Evolutionary conservation across 2,888 invertebrate genomes (phyloP), one percentile per base, ranked within the genome.

Genomic region (Andricus curvator): DNA sequence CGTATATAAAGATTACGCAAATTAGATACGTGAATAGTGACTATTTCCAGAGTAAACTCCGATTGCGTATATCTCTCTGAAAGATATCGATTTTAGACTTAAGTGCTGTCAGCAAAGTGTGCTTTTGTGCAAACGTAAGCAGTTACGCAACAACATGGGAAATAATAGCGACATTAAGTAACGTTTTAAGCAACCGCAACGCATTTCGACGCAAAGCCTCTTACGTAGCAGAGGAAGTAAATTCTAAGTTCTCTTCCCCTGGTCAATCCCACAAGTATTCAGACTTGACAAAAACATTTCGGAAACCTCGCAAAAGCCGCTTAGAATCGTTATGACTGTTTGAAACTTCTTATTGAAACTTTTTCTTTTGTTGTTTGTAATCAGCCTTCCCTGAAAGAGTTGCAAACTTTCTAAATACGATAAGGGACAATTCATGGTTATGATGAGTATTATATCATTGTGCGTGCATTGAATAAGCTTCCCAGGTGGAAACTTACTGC

Each of bases 261-360:
- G 88, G 89, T 88, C 88, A 89, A 86, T 86, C 86, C 86, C 85
- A 83, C 85, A 84, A 87, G 86, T 87, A 86, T 86, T 88, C n/a
- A 64, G 13, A 64, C 15, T 56, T 74, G 74, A 74, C 37, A 74
- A 74, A 74, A 74, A 33, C 74, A 15, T 33, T 88, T 87, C 87
- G 84, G 87, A 87, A 84, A 85, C 70, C 79, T 81, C 78, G 80
- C 82, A 86, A 89, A 89, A 88, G 88, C 87, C 82, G 85, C 87
- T 85, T 88, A 88, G 85, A 86, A 86, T 88, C 88, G 86, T 88
- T 88, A 88, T 88, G 85, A 85, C 86, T 85, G 22, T 44, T 51
- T 33, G 37, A 77, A 78, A 76, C 25, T 66, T 37, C 51, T 64
- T 79, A 44, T 70, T 33, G 22, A 77, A 78, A 76, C 25, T 66